Conservation (phyloP, 2,888 invertebrate genomes). For the Neoaliturus tenellus region DNA sequence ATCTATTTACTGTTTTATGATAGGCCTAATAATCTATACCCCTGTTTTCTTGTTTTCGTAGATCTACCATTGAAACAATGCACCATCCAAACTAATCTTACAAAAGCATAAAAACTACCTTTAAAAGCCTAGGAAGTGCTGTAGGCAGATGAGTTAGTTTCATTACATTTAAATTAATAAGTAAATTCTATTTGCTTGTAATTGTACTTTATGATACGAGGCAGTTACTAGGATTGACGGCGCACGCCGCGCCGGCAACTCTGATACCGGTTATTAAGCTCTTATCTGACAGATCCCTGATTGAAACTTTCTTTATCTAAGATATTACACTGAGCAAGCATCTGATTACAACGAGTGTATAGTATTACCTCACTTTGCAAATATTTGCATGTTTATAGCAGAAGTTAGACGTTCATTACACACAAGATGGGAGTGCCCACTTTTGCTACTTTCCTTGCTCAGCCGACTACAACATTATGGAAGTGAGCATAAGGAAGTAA, state of each 20-base stretch:
- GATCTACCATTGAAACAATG: too few relatives aligned
- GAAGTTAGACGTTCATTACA: constrained; percentile 22
- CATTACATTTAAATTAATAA: not conserved
- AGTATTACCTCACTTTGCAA: constrained; percentile 30
- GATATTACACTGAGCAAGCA: constrained; percentile 10
- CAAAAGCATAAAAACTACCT: too few relatives aligned
- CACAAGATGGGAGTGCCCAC: not conserved
- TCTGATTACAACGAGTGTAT: constrained; percentile 1
- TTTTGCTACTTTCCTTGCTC: not conserved
- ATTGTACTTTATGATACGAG: not conserved
- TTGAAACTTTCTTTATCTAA: constrained; percentile 33
- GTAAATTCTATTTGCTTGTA: not conserved
- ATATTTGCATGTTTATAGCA: constrained; percentile 39
- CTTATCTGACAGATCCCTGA: constrained; percentile 18
- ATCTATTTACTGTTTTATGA: too few relatives aligned
- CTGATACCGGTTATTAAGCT: not conserved
- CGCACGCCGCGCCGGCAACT: not conserved
- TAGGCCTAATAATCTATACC: too few relatives aligned
- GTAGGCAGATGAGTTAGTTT: not conserved
- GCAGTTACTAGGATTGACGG: not conserved
- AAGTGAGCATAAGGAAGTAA: not conserved
- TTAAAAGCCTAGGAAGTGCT: not conserved
- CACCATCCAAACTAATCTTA: too few relatives aligned
- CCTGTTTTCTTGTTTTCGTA: too few relatives aligned
- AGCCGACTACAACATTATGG: not conserved